These are phyloP conservation scores for Colletes latitarsis DNA, from an alignment of 1,140 invertebrate species.

Conservation along the genomic window DNA sequence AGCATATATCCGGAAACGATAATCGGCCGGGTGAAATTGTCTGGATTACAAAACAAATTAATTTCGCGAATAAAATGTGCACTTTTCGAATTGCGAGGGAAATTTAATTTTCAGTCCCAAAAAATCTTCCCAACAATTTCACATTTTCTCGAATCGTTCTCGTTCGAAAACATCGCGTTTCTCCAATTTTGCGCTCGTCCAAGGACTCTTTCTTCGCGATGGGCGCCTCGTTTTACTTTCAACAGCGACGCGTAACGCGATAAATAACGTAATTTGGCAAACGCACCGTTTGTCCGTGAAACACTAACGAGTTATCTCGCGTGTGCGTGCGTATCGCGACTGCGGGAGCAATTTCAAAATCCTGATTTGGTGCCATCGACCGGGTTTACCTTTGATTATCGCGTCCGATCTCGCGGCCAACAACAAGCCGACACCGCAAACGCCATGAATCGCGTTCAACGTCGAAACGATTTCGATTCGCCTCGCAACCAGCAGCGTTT, in stretches of 20 bases:
- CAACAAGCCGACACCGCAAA: constrained; percentile 7
- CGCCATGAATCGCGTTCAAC: constrained; percentile 9
- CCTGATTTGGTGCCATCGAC: not conserved
- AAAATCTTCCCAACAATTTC: no score
- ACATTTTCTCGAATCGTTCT: no score
- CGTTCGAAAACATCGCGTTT: no score
- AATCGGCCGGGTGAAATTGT: no score
- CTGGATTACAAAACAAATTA: no score
- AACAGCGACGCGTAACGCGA: not conserved
- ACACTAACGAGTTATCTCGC: not conserved
- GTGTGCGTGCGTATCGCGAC: not conserved
- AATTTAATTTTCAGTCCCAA: no score
- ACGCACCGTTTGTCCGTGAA: not conserved
- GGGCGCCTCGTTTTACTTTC: not conserved
- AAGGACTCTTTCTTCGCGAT: not conserved
- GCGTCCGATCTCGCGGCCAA: constrained; percentile 1
- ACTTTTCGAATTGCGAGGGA: no score
- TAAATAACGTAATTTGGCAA: not conserved
- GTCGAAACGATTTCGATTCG: constrained; percentile 7
- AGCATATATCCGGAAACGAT: no score
- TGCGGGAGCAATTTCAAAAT: not conserved
- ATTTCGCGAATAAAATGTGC: no score
- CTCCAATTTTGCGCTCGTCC: no score
- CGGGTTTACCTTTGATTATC: constrained; percentile 13
- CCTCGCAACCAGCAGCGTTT: not conserved